Evolutionary conservation across 2,888 invertebrate genomes (phyloP).

Genomic region (Bibio marci): DNA sequence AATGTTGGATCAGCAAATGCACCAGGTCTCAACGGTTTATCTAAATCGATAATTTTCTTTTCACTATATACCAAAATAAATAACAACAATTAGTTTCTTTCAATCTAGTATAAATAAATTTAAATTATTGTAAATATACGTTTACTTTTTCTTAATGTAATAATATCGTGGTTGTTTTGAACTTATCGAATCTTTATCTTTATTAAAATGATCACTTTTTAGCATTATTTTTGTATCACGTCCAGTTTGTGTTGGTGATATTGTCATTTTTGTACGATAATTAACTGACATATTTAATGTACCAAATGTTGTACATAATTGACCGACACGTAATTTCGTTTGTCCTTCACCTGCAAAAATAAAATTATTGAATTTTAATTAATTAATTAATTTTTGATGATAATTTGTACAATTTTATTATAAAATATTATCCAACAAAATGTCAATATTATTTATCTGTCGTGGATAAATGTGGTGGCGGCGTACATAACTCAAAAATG

Average conservation of each 20-base stretch:
- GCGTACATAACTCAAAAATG: too few species aligned
- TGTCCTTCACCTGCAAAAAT: constrained; percentile 50
- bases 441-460: too few species aligned
- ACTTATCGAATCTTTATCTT: constrained; percentile 40
- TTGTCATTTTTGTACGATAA: constrained; percentile 82
- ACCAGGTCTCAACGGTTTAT: constrained; percentile 56
- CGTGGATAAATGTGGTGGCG: too few species aligned
- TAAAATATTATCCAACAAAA: too few species aligned
- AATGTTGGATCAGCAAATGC: constrained; percentile 58
- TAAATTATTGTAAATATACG: neutral
- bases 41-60: constrained; percentile 48
- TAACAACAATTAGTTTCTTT: too few species aligned
- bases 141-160: constrained; percentile 33
- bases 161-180: constrained; percentile 42
- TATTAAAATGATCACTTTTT: constrained; percentile 79
- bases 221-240: constrained; percentile 60
- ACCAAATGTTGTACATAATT: constrained; percentile 74
- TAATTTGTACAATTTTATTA: too few species aligned
- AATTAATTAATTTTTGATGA: too few species aligned
- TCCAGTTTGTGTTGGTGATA: constrained; percentile 59
- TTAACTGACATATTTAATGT: constrained; percentile 65
- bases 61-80: too few species aligned
- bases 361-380: too few species aligned
- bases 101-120: too few species aligned
- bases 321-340: constrained; percentile 66